Base-by-base conservation (phyloP, 2,113 vertebrate genomes). In the Tyrannus savana region DNA sequence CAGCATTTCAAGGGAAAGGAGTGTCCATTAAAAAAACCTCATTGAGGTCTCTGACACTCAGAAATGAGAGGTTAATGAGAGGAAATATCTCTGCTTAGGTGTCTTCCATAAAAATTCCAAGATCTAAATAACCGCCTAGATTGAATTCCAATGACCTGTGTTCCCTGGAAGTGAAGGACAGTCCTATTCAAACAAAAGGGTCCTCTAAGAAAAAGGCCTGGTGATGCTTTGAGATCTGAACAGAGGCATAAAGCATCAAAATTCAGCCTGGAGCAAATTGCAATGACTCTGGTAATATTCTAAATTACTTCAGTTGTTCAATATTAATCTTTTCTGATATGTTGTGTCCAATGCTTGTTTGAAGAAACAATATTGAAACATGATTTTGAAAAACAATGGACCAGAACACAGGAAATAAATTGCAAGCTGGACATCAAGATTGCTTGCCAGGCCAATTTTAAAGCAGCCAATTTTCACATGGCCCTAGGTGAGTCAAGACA, bases 321-420 rank as follows among this genome's bases (percentile, higher is more conserved):
- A 6, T 73, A 92, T 66, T 69, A 60, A 80, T 58, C 13, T 82
- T 24, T 85, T 41, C 31, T 44, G 6, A 7, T 35, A 6, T 49
- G 39, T 72, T 37, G 56, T 33, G 15, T 30, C 17, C 0, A 0
- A 25, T 44, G 12, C 3, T 89, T 59, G 6, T n/a, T 63, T 76
- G 17, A 73, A 64, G 27, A 93, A 72, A 69, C 11, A 83, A 35
- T 24, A 71, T 7, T 52, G 35, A 77, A 58, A 92, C 12, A 59
- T 2, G 1, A 46, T 49, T 55, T 66, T 25, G 6, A 39, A 76
- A 67, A 64, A 68, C 82, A 85, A n/a, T 7, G 6, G 5, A 69
- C 19, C 5, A 59, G 11, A 16, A 64, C 47, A 37, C 14, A 62
- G 59, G 46, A 82, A 84, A 89, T 63, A 35, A 24, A 81, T 59